Evolutionary conservation across 2,113 vertebrate genomes (phyloP).

Genomic region (Chamaetylas fuelleborni): DNA sequence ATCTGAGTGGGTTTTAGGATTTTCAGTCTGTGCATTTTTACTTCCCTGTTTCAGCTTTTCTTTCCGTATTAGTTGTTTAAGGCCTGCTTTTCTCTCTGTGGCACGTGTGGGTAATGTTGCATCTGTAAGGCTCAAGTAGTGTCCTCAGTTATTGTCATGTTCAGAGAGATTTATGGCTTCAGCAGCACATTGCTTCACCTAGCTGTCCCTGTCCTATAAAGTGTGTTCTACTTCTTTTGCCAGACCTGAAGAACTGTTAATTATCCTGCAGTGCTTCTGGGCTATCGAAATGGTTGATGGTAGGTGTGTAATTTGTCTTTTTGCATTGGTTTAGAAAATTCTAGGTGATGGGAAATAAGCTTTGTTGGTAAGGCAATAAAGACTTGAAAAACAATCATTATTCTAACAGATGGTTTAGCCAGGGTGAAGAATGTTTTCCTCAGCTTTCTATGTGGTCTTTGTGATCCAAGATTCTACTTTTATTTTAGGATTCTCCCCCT

Average conservation of each 20-base stretch:
- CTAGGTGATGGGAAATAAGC: not conserved
- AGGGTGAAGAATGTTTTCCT: not conserved
- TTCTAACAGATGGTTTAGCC: not conserved
- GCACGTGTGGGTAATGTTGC: not conserved
- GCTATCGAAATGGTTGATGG: conserved; percentile 55
- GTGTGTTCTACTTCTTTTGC: conserved; percentile 44
- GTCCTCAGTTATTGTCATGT: not conserved
- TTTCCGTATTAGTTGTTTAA: not conserved
- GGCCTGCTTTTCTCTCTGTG: not conserved
- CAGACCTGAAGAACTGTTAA: conserved; percentile 52
- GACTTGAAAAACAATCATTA: not conserved
- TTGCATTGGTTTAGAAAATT: conserved; percentile 47
- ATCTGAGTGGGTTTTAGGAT: not conserved
- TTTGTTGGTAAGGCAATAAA: not conserved
- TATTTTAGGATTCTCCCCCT: not conserved
- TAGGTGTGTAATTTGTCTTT: conserved; percentile 58
- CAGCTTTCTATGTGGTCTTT: not conserved
- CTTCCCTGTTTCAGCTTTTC: not conserved
- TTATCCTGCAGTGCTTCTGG: conserved; percentile 56
- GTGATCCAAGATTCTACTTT: not conserved
- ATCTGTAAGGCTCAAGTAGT: not conserved
- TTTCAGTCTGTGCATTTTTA: not conserved
- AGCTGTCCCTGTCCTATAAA: conserved; percentile 46
- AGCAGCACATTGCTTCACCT: not conserved
- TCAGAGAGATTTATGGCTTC: not conserved